Evolutionary conservation across 2,797 vertebrate species (phyloP), one percentile per base, ranked within the genome.

Genomic region (Uromys caudimaculatus): DNA sequence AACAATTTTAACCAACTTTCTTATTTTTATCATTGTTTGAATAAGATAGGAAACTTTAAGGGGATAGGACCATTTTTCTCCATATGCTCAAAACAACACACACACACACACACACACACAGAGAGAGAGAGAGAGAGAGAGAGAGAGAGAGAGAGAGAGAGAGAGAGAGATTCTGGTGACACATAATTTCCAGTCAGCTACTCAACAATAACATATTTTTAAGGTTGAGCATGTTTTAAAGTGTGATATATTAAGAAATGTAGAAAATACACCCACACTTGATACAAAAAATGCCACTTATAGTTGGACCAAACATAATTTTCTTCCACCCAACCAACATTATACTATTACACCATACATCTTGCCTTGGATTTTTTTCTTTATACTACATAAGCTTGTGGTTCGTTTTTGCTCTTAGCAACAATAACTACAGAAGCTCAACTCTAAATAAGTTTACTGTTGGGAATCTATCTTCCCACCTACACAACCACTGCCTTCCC

Each of bases 361-460:
- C 69, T 96, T 96, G 56, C 87, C 89, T 86, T 79, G 11, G 64
- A 52, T 76, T 85, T 91, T 97, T 95, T 71, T 41, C 52, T 84
- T 95, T 95, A 85, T 92, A 89, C 92, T 95, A 92, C n/a, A 67
- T 35, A 94, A 93, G 44, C 52, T 56, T 92, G 77, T 95, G 82
- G 90, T 64, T 93, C 92, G 19, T 83, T 95, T 97, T 95, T 91
- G 88, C 88, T 95, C 84, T 95, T 92, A 91, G 95, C 76, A 97
- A 94, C 75, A 90, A 58, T 79, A 89, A 97, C 87, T 95, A 96
- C 60, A 97, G 95, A 96, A 96, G 94, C 86, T 97, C 75, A 92
- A 87, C 73, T 95, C 95, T 96, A 97, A 98, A 94, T 93, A 97
- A 96, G 81, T 93, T 97, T 96, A 97, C 95, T 97, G 90, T 90